Conservation (phyloP, 2,797 vertebrate species). For the Mycteria americana region DNA sequence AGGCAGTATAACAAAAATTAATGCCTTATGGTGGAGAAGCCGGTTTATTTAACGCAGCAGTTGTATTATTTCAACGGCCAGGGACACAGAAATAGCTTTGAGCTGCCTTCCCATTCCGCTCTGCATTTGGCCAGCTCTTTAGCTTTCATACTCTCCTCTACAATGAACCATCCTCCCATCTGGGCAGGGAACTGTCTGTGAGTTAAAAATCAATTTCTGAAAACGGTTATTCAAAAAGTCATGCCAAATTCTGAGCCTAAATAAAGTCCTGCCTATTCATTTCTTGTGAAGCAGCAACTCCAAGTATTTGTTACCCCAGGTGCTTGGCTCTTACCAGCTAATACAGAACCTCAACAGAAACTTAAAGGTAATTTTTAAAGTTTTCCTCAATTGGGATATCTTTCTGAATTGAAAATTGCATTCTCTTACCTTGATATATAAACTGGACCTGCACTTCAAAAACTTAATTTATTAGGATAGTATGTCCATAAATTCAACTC, state of each 20-base stretch:
- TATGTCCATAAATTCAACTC: background rate
- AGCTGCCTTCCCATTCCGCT: background rate
- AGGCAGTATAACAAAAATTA: background rate
- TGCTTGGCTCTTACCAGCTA: background rate
- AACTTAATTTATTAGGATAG: background rate
- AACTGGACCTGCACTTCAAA: background rate
- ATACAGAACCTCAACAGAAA: background rate
- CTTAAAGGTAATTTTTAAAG: background rate
- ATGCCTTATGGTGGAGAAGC: background rate
- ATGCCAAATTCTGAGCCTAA: background rate
- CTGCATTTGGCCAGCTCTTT: background rate
- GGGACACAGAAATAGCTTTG: background rate
- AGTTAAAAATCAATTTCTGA: background rate
- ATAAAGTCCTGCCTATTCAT: background rate
- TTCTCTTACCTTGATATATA: background rate
- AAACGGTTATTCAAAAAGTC: background rate
- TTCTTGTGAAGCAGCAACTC: background rate
- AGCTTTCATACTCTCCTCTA: background rate
- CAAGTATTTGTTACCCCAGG: background rate
- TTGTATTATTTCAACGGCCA: background rate
- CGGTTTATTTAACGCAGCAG: background rate
- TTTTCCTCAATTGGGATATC: background rate
- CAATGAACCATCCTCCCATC: background rate
- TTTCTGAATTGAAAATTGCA: background rate
- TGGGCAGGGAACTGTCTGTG: background rate